Conservation (phyloP, 2,797 vertebrate genomes). For the Chanos chanos region DNA sequence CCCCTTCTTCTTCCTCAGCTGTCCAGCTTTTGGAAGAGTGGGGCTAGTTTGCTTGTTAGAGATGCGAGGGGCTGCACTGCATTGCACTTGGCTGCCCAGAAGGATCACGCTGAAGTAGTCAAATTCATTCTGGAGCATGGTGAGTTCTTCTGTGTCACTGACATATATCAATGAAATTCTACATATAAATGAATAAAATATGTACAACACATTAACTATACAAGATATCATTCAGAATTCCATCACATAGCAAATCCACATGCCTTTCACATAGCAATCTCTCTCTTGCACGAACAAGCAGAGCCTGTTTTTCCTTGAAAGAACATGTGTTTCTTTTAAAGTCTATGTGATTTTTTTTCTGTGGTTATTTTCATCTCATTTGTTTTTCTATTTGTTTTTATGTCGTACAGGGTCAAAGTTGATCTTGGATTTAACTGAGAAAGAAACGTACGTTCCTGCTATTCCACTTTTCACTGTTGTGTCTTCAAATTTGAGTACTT, state of each 20-base stretch:
- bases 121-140: constrained; percentile 88
- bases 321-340: not conserved
- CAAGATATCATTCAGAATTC: too few relatives aligned
- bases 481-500: not conserved
- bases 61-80: constrained; percentile 83
- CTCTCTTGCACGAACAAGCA: not conserved
- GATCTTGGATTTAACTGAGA: constrained; percentile 89
- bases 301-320: not conserved
- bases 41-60: constrained; percentile 85
- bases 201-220: too few relatives aligned
- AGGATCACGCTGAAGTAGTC: constrained; percentile 82
- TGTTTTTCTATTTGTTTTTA: constrained; percentile 8
- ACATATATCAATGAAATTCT: too few relatives aligned
- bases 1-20: constrained; percentile 65
- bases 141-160: too few relatives aligned
- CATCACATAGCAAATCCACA: too few relatives aligned
- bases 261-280: too few relatives aligned
- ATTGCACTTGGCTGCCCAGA: constrained; percentile 86
- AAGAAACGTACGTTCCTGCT: constrained; percentile 76
- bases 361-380: not conserved
- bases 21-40: constrained; percentile 80
- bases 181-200: too few relatives aligned
- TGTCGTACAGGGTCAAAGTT: constrained; percentile 80
- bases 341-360: not conserved
- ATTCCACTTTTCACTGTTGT: constrained; percentile 32